A percentile compares a stretch with the other conserved stretches of the same genome.
These are phyloP conservation scores for Nebria salina DNA, from an alignment of 2,888 invertebrate genomes.

Conservation along the genomic window DNA sequence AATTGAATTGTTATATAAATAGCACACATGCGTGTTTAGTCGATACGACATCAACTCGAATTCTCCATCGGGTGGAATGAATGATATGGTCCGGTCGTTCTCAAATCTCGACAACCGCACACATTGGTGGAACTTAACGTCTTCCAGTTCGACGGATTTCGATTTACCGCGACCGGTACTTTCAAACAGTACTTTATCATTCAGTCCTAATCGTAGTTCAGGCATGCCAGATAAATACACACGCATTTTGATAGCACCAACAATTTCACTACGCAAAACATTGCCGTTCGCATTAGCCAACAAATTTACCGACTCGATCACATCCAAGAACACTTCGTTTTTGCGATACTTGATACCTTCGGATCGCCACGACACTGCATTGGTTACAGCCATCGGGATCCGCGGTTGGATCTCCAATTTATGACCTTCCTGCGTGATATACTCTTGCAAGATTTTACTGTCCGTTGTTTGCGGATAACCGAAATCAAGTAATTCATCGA, in stretches of 20 bases:
- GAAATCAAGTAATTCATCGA: conserved; percentile 97
- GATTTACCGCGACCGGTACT: conserved; percentile 97
- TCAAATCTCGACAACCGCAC: conserved; percentile 96
- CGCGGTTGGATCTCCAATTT: conserved; percentile 95
- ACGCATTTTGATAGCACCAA: conserved; percentile 98
- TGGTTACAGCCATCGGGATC: conserved; percentile 99
- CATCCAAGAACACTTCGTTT: conserved; percentile 99
- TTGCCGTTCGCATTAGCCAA: conserved; percentile 96
- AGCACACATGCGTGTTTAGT: conserved; percentile 84
- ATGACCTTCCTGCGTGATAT: conserved; percentile 98
- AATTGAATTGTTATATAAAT: conserved; percentile 16
- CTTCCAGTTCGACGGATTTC: conserved; percentile 97
- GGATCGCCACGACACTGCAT: conserved; percentile 98
- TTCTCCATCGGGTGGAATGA: conserved; percentile 99
- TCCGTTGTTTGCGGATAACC: conserved; percentile 99
- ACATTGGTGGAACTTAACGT: conserved; percentile 99
- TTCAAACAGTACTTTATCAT: conserved; percentile 98
- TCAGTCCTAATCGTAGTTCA: conserved; percentile 92
- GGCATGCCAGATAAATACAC: conserved; percentile 99
- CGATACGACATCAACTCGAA: conserved; percentile 99
- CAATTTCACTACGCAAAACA: conserved; percentile 96
- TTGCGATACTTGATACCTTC: conserved; percentile 99
- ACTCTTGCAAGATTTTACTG: conserved; percentile 97
- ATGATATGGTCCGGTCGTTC: conserved; percentile 97
- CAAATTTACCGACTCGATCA: conserved; percentile 97